Evolutionary conservation across 2,888 invertebrate species (phyloP).

Genomic region (Lasiommata megera): DNA sequence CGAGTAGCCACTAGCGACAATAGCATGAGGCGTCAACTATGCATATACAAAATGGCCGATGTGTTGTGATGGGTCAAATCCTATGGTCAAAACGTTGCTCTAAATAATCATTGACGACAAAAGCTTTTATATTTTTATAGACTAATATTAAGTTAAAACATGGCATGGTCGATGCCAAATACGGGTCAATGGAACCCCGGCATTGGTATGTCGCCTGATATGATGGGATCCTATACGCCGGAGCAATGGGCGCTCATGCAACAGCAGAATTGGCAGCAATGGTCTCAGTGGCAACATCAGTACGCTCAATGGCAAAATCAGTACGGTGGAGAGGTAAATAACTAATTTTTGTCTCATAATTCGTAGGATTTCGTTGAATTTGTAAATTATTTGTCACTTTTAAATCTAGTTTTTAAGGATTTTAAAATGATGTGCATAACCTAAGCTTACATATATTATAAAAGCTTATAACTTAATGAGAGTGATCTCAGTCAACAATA

Average conservation of each 20-base stretch:
- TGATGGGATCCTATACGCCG: constrained; percentile 76
- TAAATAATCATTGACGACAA: neutral
- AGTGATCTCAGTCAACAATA: no score
- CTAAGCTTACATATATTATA: no score
- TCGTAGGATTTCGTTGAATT: no score
- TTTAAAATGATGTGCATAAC: no score
- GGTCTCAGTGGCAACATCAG: constrained; percentile 89
- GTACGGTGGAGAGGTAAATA: constrained; percentile 85
- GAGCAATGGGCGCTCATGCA: constrained; percentile 87
- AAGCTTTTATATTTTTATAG: neutral
- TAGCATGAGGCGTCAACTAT: constrained; percentile 27
- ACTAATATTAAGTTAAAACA: constrained; percentile 30
- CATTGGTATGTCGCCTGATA: constrained; percentile 51
- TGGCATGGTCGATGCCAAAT: constrained; percentile 69
- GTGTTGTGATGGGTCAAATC: constrained; percentile 15
- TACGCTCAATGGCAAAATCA: constrained; percentile 89
- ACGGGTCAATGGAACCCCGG: constrained; percentile 59
- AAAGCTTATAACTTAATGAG: no score
- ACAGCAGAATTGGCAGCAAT: constrained; percentile 87
- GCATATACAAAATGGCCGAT: constrained; percentile 40
- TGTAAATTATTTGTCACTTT: no score
- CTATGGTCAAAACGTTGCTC: neutral
- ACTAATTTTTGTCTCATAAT: neutral
- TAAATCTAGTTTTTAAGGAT: no score
- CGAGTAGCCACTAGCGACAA: constrained; percentile 4